Evolutionary conservation across 2,113 vertebrate genomes (phyloP), one percentile per base, ranked within the genome.

Genomic region (Pachyramphus minor): DNA sequence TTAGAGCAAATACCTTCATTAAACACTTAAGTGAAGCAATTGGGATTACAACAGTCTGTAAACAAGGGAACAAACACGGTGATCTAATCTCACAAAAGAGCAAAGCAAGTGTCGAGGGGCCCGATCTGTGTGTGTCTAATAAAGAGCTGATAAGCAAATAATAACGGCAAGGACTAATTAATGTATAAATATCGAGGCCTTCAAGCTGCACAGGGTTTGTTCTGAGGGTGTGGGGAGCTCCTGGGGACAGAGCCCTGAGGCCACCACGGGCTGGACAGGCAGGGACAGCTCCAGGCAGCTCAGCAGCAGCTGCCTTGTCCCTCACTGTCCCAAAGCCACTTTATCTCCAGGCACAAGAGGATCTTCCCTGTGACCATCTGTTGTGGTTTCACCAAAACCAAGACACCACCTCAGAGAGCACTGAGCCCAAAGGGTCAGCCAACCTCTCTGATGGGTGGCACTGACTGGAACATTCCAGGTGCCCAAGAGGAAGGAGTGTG

Each of bases 1-100:
- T 94, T 64, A 35, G 84, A 95, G 88, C 86, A 97, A 97, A 97
- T 81, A 82, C 83, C 76, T 93, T 96, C 89, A 80, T 96, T 95
- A 95, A 96, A 80, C 81, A 41, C 55, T 20, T 89, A 78, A n/a
- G 87, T 58, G 67, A 94, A 96, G 84, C 80, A 68, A 86, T 8
- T 12, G 60, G 92, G 92, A 95, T 95, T 96, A 77, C 81, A 91
- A 5, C 81, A 4, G 2, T 55, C 67, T 94, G 91, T 58, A 66
- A 95, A 93, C 95, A 96, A 35, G 87, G 89, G 66, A 94, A 69
- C 60, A 75, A 60, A 62, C 20, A 21, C 8, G 1, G 24, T 3
- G 63, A 93, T 97, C 50, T 22, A 63, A 94, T 95, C 95, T 93
- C 3, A 0, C 11, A 7, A 1, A 16, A 52, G 82, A 93, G 74